Evolutionary conservation across 1,140 invertebrate genomes (phyloP).

Genomic region (Schlechtendalia chinensis): DNA sequence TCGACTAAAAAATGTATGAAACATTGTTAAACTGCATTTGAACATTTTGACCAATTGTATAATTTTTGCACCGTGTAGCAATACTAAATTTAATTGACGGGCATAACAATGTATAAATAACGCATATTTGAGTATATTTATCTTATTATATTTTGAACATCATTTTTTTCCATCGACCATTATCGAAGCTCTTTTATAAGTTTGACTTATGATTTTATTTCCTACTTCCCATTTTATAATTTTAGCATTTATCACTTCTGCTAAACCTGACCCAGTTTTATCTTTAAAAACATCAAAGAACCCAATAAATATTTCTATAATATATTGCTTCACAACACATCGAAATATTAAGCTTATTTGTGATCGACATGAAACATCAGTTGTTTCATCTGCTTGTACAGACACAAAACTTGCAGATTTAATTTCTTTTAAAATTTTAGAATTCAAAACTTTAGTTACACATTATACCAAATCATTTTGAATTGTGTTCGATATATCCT

Average conservation of each 20-base stretch:
- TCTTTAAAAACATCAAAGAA: constrained; percentile 17
- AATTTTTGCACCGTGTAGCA: constrained; percentile 50
- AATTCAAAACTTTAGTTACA: no score
- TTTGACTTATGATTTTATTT: constrained; percentile 41
- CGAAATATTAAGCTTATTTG: no score
- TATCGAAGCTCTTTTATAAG: constrained; percentile 51
- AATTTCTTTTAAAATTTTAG: no score
- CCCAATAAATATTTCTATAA: no score
- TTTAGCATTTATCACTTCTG: not conserved
- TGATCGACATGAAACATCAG: no score
- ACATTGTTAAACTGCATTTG: constrained; percentile 34
- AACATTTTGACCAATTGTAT: constrained; percentile 51
- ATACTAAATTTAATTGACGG: constrained; percentile 51
- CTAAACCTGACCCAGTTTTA: constrained; percentile 25
- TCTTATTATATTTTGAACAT: constrained; percentile 49
- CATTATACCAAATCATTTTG: no score
- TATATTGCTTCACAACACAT: no score
- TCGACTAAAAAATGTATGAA: constrained; percentile 51
- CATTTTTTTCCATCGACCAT: constrained; percentile 49
- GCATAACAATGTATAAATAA: constrained; percentile 50
- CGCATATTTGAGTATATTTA: no score
- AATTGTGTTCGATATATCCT: no score
- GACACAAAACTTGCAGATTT: no score
- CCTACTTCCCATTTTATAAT: constrained; percentile 16
- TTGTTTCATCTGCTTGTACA: no score